Conservation (phyloP, 2,888 invertebrate species). For the Teinopalpus imperialis region DNA sequence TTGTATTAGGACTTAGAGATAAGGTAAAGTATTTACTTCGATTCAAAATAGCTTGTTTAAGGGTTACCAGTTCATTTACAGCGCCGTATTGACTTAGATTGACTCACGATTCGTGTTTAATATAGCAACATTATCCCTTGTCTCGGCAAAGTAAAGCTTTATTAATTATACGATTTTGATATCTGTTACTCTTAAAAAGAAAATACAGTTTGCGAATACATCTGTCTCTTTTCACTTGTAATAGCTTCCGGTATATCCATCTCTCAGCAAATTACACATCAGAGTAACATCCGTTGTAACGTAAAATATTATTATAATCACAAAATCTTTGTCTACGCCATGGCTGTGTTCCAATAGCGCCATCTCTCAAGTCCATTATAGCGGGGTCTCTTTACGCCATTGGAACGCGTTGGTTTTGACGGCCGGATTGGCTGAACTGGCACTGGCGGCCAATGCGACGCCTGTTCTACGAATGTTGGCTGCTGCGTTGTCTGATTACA, state of each 20-base stretch:
- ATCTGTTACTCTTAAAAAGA: neutral
- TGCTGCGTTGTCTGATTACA: constrained; percentile 76
- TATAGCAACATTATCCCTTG: constrained; percentile 3
- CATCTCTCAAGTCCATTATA: constrained; percentile 48
- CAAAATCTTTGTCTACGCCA: neutral
- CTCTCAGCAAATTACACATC: neutral
- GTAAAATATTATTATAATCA: neutral
- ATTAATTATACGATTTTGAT: constrained; percentile 3
- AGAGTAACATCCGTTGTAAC: neutral
- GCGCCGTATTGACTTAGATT: constrained; percentile 15
- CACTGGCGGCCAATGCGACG: constrained; percentile 77
- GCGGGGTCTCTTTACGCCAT: constrained; percentile 92
- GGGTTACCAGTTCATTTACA: neutral
- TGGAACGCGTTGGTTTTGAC: constrained; percentile 90
- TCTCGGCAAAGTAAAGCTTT: constrained; percentile 11
- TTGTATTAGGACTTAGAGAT: too few species aligned
- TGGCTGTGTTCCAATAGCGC: neutral
- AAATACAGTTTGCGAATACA: constrained; percentile 9
- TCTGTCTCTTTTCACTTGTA: neutral
- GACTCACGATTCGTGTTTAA: constrained; percentile 7
- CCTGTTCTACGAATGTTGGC: constrained; percentile 83
- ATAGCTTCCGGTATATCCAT: neutral
- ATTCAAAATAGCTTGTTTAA: too few species aligned
- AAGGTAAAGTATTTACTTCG: too few species aligned
- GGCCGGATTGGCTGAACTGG: constrained; percentile 82